Evolutionary conservation across 2,797 vertebrate genomes (phyloP), one percentile per base, ranked within the genome.

Genomic region (Helostoma temminkii): DNA sequence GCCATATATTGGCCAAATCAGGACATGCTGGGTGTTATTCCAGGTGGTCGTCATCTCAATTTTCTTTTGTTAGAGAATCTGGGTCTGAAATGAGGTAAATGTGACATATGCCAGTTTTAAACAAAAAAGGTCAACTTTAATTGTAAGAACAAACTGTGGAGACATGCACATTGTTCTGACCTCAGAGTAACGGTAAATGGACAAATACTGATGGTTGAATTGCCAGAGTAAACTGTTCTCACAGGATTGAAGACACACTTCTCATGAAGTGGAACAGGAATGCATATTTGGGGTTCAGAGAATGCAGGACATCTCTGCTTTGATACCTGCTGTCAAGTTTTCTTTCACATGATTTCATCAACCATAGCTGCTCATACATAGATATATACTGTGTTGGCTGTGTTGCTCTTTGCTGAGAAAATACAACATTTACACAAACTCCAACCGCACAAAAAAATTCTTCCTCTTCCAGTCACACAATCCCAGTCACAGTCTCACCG

Each of bases 31-130:
- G 80, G 30, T 89, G 85, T 90, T 90, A 77, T 86, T 90, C 74
- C 87, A 91, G 87, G 88, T 91, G 89, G 87, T 87, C 72, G 74
- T 81, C 78, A 72, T 88, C 84, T 86, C 80, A 65, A 12, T 76
- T 86, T 73, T 76, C 78, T 74, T 82, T 83, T 84, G 70, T 45
- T 48, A 75, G 67, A 42, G 37, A 45, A 42, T 56, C 57, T 62
- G 66, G 14, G 46, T 56, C 54, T 80, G 39, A 71, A 77, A 71
- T 2, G 9, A 24, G 12, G 10, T 67, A 60, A 78, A 74, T 42
- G 32, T 79, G 77, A 85, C 76, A 83, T 64, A 68, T 71, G 80
- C 66, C 79, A 86, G 78, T 74, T 74, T 77, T 45, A 56, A 79
- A 85, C 73, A 83, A 87, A 84, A 87, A 79, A 48, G 85, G 85